Percentiles rank a stretch among this genome's conserved stretches.
These are phyloP conservation scores for Tragulus kanchil DNA, from an alignment of 2,113 vertebrate genomes.

Conservation along the genomic window DNA sequence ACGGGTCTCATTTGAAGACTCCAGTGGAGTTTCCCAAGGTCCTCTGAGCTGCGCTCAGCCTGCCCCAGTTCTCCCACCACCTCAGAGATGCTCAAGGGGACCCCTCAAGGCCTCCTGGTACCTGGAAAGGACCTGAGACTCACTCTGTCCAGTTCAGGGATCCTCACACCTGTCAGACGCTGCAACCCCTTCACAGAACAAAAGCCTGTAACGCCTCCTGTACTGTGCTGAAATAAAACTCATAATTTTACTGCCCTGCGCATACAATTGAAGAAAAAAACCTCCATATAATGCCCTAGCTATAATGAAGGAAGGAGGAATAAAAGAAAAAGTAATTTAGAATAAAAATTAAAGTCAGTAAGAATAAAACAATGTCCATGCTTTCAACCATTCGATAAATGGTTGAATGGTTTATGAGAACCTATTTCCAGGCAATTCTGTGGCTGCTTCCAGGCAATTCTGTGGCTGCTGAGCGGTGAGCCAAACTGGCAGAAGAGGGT, in stretches of 20 bases:
- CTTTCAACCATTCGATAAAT: neutral
- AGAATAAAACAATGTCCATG: neutral
- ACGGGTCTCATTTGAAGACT: accelerated
- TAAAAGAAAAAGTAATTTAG: conserved; percentile 13
- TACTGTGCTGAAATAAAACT: neutral
- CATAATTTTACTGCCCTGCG: neutral
- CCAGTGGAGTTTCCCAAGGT: neutral
- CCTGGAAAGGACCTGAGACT: neutral
- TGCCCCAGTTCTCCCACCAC: neutral
- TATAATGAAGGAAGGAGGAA: neutral
- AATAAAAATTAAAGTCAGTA: conserved; percentile 21
- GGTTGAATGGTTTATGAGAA: neutral
- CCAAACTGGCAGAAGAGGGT: neutral
- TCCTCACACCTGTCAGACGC: neutral
- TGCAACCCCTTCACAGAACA: neutral
- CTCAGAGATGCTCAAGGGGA: neutral
- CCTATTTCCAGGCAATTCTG: neutral
- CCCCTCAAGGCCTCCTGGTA: neutral
- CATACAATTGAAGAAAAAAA: neutral
- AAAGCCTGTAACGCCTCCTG: neutral
- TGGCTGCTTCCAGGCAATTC: neutral
- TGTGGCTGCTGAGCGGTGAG: accelerated
- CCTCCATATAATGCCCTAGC: neutral
- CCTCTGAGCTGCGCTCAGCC: neutral
- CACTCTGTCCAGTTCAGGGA: neutral